Evolutionary conservation across 2,888 invertebrate species (phyloP), one percentile per base, ranked within the genome.

Genomic region (Linnaemya vulpina): DNA sequence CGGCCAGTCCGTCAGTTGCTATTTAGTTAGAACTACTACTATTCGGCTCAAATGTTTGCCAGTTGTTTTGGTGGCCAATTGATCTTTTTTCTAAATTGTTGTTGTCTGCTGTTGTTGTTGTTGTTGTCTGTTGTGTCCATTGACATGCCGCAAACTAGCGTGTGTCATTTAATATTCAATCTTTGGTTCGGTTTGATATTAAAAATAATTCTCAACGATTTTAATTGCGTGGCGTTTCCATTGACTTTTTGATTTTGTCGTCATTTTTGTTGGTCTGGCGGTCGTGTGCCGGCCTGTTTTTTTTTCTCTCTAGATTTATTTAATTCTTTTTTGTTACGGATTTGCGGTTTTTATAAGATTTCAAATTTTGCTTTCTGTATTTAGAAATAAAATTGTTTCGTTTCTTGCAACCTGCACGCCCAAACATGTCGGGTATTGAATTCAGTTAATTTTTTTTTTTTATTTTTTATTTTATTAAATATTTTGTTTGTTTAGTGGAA

Each of bases 101-200:
- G 22, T 4, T n/a, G n/a, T n/a, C n/a, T n/a, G n/a, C 71, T 65
- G 67, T 78, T 43, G 17, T 65, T 71, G 30, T 58, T 62, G 63
- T 49, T 30, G 22, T 4, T n/a, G n/a, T n/a, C n/a, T n/a, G n/a
- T 58, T 65, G 40, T 76, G 71, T 60, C 67, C 73, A 83, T 67
- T 82, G 74, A 82, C 85, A 70, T 85, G 78, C 85, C 82, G 83
- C 82, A 78, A 85, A 78, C 78, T 85, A 51, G 78, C 83, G 71
- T 85, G 84, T 85, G 82, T 85, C 75, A 82, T 65, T 85, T 85
- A 20, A 70, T 65, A 76, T 80, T 80, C 65, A 67, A 65, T 65
- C 51, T 58, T 58, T 70, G 51, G 63, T 60, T 58, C 58, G 25
- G 25, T 49, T 40, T 71, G 80, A 65, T 74, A 60, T 60, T 17